phyloP scores from a whole-genome alignment of 2,797 vertebrate species.

The Gymnothorax javanicus region DNA sequence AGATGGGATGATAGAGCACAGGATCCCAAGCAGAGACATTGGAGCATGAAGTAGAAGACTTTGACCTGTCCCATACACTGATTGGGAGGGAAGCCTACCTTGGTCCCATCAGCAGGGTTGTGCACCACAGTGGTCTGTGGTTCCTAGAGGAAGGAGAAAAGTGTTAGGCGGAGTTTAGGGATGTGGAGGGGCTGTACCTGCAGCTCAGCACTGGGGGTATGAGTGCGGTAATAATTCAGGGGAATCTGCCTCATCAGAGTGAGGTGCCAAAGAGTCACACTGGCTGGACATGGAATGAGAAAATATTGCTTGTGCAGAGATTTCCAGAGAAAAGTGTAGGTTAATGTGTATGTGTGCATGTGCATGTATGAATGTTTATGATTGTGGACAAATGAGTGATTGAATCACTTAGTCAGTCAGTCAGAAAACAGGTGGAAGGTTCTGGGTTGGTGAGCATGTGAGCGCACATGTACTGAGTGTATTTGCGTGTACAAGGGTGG shows the following conservation, averaged over 20 bases:
- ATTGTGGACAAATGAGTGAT: not conserved
- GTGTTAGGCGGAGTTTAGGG: conserved; percentile 75
- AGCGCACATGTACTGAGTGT: not conserved
- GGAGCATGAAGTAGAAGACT: not conserved
- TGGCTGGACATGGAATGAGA: conserved; percentile 51
- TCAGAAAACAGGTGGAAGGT: too few relatives aligned
- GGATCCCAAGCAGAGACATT: not conserved
- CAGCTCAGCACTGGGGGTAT: conserved; percentile 37
- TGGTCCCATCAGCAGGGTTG: conserved; percentile 95
- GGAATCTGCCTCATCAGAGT: not conserved
- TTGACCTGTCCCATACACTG: conserved; percentile 20
- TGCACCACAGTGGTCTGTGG: conserved; percentile 98
- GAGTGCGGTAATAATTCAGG: not conserved
- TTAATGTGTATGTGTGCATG: not conserved
- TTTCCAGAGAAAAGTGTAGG: not conserved
- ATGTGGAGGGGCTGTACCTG: conserved; percentile 6
- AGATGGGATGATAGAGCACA: not conserved
- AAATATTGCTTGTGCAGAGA: too few relatives aligned
- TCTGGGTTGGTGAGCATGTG: not conserved
- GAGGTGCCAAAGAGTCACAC: not conserved
- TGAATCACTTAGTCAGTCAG: not conserved
- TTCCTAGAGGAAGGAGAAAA: conserved; percentile 88
- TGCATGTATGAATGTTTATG: conserved; percentile 23
- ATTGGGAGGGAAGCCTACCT: conserved; percentile 80
- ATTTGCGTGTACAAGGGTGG: not conserved